Evolutionary conservation across 2,797 vertebrate genomes (phyloP).

Genomic region (Distichodus sexfasciatus): DNA sequence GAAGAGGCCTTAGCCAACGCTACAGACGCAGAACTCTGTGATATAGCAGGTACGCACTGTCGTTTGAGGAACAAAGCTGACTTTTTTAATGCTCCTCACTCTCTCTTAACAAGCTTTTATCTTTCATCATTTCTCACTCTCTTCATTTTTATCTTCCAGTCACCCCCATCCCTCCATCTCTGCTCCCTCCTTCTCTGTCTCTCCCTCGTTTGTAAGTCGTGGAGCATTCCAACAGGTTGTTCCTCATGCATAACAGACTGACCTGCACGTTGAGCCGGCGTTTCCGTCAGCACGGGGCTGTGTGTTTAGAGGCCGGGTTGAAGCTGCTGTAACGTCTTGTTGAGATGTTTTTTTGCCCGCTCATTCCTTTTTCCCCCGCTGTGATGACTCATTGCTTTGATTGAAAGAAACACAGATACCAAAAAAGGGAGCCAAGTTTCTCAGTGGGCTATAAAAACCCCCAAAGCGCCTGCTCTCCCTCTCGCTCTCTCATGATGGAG

Average conservation of each 20-base stretch:
- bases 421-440: conserved; percentile 38
- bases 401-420: conserved; percentile 30
- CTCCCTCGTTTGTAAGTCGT: conserved; percentile 39
- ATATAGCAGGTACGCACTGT: conserved; percentile 87
- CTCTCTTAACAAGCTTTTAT: no score
- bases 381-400: conserved; percentile 35
- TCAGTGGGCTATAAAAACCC: conserved; percentile 11
- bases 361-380: conserved; percentile 3
- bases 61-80: no score
- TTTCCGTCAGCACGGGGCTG: no score
- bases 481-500: conserved; percentile 9
- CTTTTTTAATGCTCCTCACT: no score
- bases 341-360: neutral
- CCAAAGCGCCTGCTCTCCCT: no score
- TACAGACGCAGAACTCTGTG: conserved; percentile 93
- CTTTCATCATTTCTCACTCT: neutral
- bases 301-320: no score
- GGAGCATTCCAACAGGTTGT: conserved; percentile 32
- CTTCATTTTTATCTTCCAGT: conserved; percentile 28
- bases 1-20: conserved; percentile 94
- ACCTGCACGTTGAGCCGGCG: neutral
- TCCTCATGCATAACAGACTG: conserved; percentile 7
- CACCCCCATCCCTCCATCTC: conserved; percentile 54
- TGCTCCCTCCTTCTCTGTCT: conserved; percentile 37
- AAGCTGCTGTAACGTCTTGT: neutral